Conservation (phyloP, 2,113 vertebrate genomes). For the Odontesthes bonariensis region DNA sequence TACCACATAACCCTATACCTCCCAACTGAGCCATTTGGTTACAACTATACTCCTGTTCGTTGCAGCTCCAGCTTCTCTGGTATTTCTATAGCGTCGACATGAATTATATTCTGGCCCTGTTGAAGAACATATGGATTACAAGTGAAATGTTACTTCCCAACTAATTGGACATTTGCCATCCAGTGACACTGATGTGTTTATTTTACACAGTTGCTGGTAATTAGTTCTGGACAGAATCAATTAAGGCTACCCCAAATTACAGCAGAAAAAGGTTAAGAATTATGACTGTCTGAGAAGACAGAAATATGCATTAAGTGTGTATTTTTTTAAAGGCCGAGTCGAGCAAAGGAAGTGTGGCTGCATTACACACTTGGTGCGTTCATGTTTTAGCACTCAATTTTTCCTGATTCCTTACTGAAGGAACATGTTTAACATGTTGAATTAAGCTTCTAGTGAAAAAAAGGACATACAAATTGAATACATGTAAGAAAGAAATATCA, state of each 20-base stretch:
- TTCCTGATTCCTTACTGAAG: slow-evolving; percentile 50
- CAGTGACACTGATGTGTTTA: slow-evolving; percentile 74
- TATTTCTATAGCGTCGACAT: slow-evolving; percentile 68
- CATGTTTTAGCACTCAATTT: slow-evolving; percentile 32
- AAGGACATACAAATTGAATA: slow-evolving; percentile 26
- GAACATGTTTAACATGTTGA: slow-evolving; percentile 58
- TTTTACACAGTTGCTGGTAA: slow-evolving; percentile 73
- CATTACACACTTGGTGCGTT: slow-evolving; percentile 60
- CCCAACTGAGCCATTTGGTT: slow-evolving; percentile 80
- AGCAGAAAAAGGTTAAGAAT: slow-evolving; percentile 60
- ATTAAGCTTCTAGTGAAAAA: slow-evolving; percentile 33
- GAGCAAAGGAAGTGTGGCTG: slow-evolving; percentile 49
- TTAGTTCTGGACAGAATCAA: slow-evolving; percentile 76
- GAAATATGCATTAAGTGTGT: slow-evolving; percentile 25
- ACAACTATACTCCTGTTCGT: slow-evolving; percentile 78
- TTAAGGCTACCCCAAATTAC: slow-evolving; percentile 64
- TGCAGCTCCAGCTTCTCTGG: slow-evolving; percentile 55
- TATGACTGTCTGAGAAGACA: slow-evolving; percentile 31
- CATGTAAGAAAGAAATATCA: slow-evolving; percentile 56
- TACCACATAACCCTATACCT: slow-evolving; percentile 81
- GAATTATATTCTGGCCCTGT: slow-evolving; percentile 66
- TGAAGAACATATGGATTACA: slow-evolving; percentile 74
- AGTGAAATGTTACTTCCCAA: slow-evolving; percentile 72
- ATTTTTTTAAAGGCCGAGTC: slow-evolving; percentile 44
- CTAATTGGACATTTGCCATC: slow-evolving; percentile 67